Conservation (phyloP, 2,888 invertebrate genomes). For the Quadroppia sp. region DNA sequence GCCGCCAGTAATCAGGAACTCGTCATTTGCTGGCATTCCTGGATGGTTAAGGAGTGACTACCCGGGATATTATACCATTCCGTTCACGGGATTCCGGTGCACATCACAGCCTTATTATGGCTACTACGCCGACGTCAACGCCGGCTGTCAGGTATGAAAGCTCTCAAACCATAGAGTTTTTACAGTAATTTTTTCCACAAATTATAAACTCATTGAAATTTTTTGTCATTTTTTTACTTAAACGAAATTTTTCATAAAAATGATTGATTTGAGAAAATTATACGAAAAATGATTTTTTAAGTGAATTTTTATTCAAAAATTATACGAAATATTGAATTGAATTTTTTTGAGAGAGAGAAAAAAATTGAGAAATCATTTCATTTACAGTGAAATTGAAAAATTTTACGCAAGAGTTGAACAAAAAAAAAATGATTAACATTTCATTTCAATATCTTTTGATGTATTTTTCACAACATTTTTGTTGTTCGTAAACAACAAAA, state of each 20-base stretch:
- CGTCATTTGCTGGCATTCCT: conserved; percentile 39
- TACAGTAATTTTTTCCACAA: no score
- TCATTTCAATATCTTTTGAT: not conserved
- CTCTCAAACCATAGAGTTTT: no score
- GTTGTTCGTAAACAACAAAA: no score
- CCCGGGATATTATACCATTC: conserved; percentile 42
- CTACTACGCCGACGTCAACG: conserved; percentile 41
- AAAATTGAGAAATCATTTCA: not conserved
- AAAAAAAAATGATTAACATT: not conserved
- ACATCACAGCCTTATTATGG: conserved; percentile 39
- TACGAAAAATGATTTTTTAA: not conserved
- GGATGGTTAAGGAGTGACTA: conserved; percentile 37
- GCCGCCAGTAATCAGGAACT: conserved; percentile 31
- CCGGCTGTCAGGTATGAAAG: conserved; percentile 45
- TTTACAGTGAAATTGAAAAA: no score
- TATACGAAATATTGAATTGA: not conserved
- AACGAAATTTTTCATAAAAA: no score
- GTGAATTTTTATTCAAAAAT: conserved; percentile 1
- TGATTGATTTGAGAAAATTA: not conserved
- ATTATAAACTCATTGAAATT: not conserved
- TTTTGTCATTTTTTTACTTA: no score
- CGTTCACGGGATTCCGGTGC: conserved; percentile 42
- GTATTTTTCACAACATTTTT: not conserved
- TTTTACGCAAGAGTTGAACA: no score
- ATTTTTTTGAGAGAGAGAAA: no score